Conservation (phyloP, 1,140 invertebrate species). For the Chironomus tepperi region DNA sequence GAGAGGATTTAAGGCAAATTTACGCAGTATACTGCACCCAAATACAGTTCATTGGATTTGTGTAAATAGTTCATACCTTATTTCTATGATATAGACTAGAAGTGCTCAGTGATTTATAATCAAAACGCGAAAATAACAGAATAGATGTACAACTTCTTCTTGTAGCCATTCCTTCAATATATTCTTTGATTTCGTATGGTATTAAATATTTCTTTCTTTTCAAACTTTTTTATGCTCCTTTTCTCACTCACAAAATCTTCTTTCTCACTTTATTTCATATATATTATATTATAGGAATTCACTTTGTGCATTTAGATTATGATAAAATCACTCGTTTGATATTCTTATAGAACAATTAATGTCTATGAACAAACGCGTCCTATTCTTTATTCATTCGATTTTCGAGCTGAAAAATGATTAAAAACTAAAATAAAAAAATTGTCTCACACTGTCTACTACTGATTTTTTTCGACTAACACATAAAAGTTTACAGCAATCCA, state of each 20-base stretch:
- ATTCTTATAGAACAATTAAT: background rate
- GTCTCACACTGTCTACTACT: background rate
- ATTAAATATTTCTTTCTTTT: background rate
- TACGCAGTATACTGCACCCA: background rate
- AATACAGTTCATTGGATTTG: background rate
- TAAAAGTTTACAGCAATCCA: background rate
- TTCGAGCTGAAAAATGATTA: background rate
- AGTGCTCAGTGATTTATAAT: slow-evolving; percentile 20
- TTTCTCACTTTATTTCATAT: background rate
- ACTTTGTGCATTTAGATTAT: slow-evolving; percentile 2
- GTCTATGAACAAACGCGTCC: background rate
- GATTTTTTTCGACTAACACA: background rate
- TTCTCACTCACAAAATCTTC: background rate
- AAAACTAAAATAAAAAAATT: slow-evolving; percentile 4
- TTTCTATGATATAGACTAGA: slow-evolving; percentile 14
- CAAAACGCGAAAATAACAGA: slow-evolving; percentile 3
- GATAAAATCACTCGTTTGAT: background rate
- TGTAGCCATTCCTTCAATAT: slow-evolving; percentile 18
- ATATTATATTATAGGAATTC: background rate
- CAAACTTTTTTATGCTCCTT: background rate
- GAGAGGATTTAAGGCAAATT: background rate
- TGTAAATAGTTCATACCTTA: background rate
- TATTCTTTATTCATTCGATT: background rate
- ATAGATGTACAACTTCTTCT: background rate
- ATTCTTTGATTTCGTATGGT: background rate